These are phyloP conservation scores for Brachyhypopomus gauderio DNA, from an alignment of 2,113 vertebrate species.

Conservation along the genomic window DNA sequence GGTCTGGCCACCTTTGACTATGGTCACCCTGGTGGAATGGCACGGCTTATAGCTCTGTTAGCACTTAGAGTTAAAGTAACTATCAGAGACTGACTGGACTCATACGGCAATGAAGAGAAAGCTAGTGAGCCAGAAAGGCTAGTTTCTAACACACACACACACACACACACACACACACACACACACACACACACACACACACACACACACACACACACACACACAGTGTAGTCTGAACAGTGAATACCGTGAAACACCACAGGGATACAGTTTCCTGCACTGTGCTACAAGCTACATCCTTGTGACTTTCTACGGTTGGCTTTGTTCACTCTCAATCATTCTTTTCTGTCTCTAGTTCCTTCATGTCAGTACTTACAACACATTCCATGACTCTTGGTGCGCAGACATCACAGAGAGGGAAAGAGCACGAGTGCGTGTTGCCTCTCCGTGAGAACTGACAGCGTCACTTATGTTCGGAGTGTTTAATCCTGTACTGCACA, in stretches of 20 bases:
- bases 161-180: neutral
- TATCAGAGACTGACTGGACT: constrained; percentile 11
- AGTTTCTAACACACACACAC: neutral
- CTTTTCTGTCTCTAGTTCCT: constrained; percentile 5
- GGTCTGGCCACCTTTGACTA: too few relatives aligned
- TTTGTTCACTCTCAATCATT: neutral
- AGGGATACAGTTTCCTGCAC: constrained; percentile 10
- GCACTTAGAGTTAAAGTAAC: neutral
- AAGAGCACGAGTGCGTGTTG: constrained; percentile 31
- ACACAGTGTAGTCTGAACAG: constrained; percentile 29
- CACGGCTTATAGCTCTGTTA: too few relatives aligned
- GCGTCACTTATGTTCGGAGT: constrained; percentile 80
- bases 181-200: constrained; percentile 1
- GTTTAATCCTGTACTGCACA: constrained; percentile 81
- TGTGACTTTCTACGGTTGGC: neutral
- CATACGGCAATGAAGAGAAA: constrained; percentile 7
- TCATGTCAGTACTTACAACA: neutral
- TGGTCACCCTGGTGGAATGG: too few relatives aligned
- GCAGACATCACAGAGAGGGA: constrained; percentile 31
- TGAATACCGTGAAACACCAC: constrained; percentile 3
- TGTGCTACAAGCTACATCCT: neutral
- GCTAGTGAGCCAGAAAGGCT: neutral
- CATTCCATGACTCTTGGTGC: constrained; percentile 10
- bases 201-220: constrained; percentile 3
- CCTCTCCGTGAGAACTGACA: constrained; percentile 74